These are phyloP conservation scores for Raphicerus campestris DNA, from an alignment of 2,113 vertebrate species.

Conservation along the genomic window DNA sequence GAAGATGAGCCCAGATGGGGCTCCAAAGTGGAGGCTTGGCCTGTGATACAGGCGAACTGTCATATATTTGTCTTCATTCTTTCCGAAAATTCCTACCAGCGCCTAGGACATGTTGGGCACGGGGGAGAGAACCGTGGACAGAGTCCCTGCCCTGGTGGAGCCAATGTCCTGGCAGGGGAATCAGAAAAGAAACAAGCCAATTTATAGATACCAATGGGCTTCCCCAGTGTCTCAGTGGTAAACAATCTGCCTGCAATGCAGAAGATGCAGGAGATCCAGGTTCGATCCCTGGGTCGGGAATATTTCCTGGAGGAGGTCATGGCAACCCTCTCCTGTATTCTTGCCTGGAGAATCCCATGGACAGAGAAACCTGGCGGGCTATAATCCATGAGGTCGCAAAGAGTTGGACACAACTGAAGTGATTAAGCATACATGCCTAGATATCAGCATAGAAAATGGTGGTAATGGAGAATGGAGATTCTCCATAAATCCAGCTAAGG, in stretches of 20 bases:
- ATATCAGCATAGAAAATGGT: background rate
- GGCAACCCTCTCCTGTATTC: background rate
- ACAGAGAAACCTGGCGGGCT: background rate
- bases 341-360: background rate
- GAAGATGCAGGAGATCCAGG: background rate
- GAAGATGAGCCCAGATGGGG: background rate
- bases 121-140: background rate
- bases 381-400: background rate
- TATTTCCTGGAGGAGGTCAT: background rate
- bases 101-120: background rate
- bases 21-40: background rate
- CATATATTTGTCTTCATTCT: background rate
- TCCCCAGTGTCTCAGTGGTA: background rate
- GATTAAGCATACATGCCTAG: background rate
- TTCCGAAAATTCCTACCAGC: background rate
- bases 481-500: background rate
- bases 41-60: accelerated
- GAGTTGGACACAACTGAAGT: background rate
- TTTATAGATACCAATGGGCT: background rate
- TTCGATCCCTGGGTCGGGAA: background rate
- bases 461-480: background rate
- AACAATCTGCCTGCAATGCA: background rate
- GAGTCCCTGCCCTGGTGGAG: background rate
- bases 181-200: background rate
- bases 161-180: background rate